phyloP scores from a whole-genome alignment of 2,888 invertebrate genomes.

The Limnephilus rhombicus region DNA sequence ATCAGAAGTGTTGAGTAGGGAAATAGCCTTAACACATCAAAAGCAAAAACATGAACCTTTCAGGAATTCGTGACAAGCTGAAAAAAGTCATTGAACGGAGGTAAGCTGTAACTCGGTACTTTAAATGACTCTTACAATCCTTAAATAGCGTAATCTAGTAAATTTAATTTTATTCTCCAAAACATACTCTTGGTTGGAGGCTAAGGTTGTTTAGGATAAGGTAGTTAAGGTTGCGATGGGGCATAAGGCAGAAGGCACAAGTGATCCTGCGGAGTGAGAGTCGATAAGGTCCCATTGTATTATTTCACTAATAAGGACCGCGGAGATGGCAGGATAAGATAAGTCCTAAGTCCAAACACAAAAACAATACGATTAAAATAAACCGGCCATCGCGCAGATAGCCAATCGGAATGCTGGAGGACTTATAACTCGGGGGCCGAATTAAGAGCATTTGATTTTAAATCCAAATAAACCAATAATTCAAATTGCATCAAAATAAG shows the following conservation, averaged over 20 bases:
- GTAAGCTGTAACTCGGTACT: no score
- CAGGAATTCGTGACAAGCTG: no score
- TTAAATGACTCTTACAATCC: no score
- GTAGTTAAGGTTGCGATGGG: not conserved
- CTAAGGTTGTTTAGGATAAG: not conserved
- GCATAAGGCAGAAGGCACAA: not conserved
- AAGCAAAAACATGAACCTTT: no score
- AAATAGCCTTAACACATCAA: no score
- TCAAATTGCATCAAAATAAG: not conserved
- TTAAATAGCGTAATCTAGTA: not conserved
- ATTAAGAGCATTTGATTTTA: not conserved
- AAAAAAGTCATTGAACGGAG: no score
- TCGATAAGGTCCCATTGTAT: slow-evolving; percentile 46
- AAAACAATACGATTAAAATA: slow-evolving; percentile 40
- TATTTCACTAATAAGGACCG: slow-evolving; percentile 61
- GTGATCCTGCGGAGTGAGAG: not conserved
- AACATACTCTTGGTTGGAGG: not conserved
- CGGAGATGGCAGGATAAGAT: slow-evolving; percentile 54
- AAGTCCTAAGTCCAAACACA: slow-evolving; percentile 40
- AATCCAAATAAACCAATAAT: not conserved
- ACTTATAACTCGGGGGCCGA: not conserved
- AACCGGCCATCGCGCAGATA: slow-evolving; percentile 12
- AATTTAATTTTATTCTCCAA: not conserved
- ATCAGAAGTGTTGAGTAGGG: no score
- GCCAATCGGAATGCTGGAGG: slow-evolving; percentile 5